Evolutionary conservation across 1,140 invertebrate genomes (phyloP), one percentile per base, ranked within the genome.

Genomic region (Armadillidium nasatum): DNA sequence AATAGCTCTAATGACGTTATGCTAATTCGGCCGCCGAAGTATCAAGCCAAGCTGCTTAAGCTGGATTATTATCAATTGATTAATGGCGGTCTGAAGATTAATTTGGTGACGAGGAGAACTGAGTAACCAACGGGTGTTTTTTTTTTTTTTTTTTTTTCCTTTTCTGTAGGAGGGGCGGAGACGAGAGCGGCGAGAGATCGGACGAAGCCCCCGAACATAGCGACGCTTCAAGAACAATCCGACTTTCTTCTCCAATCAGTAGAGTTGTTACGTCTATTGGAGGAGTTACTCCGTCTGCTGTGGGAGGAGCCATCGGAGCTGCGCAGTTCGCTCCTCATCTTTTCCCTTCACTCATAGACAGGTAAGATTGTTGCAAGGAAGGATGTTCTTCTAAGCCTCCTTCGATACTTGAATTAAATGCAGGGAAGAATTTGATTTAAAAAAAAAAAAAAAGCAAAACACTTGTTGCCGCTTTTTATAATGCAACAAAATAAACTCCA

Each of bases 311-410:
- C 0, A 76, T 79, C 43, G 79, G 75, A 74, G 79, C 75, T 13
- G 72, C 79, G 11, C 78, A 74, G 44, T 82, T 83, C 77, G 77
- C 79, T 60, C 82, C 82, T 72, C 81, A 81, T 44, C 77, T 83
- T 19, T 83, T 83, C 72, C 82, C 82, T 50, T 81, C 81, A 6
- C 82, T 83, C 74, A 81, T 79, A 54, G 83, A 83, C 69, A 80
- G 81, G 83, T 83, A 72, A 82, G 82, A 80, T 43, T 23, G 23
- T 44, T 22, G 22, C 15, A 33, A 33, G 44, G 21, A 33, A 33
- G 70, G 22, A 23, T 23, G 70, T n/a, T 10, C 43, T 33, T 71
- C 70, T n/a, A 6, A 33, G 33, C 6, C 33, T 33, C 33, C 33
- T 33, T 33, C 33, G 33, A 33, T 33, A 33, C 50, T 4, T 60